These are phyloP conservation scores for Tadarida brasiliensis DNA, from an alignment of 2,797 vertebrate species.

Conservation along the genomic window DNA sequence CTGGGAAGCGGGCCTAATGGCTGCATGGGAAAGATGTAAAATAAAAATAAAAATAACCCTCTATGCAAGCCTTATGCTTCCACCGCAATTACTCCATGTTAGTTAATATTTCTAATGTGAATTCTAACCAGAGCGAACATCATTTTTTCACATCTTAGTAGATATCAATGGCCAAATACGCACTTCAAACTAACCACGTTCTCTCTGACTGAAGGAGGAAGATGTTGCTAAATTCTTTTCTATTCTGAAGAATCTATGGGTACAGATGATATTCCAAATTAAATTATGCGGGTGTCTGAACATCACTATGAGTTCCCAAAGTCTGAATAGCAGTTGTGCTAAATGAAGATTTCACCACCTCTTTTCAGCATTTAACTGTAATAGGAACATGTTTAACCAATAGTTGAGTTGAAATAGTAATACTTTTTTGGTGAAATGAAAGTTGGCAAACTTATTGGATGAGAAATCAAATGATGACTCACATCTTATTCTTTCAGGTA, in stretches of 20 bases:
- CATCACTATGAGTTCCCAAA: not conserved
- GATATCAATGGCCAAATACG: not conserved
- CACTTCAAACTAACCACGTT: not conserved
- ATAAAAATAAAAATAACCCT: not conserved
- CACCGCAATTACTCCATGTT: not conserved
- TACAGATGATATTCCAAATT: slow-evolving; percentile 3
- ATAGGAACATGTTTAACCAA: not conserved
- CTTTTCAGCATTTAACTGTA: not conserved
- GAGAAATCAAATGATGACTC: slow-evolving; percentile 14
- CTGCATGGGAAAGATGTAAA: not conserved
- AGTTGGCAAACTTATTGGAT: slow-evolving; percentile 17
- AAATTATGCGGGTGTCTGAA: slow-evolving; percentile 42
- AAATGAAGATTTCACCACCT: not conserved
- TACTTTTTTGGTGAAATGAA: slow-evolving; percentile 45
- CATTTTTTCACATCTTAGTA: not conserved
- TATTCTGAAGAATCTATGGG: not conserved
- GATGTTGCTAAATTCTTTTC: not conserved
- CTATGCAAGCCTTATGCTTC: not conserved
- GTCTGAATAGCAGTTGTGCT: not conserved
- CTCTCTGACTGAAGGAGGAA: not conserved
- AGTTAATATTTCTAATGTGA: slow-evolving; percentile 7
- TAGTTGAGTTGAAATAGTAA: not conserved
- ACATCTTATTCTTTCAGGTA: not conserved
- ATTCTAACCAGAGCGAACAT: slow-evolving; percentile 1
- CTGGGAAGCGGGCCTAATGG: not conserved